Conservation (phyloP, 2,113 vertebrate genomes). For the Plecotus auritus region DNA sequence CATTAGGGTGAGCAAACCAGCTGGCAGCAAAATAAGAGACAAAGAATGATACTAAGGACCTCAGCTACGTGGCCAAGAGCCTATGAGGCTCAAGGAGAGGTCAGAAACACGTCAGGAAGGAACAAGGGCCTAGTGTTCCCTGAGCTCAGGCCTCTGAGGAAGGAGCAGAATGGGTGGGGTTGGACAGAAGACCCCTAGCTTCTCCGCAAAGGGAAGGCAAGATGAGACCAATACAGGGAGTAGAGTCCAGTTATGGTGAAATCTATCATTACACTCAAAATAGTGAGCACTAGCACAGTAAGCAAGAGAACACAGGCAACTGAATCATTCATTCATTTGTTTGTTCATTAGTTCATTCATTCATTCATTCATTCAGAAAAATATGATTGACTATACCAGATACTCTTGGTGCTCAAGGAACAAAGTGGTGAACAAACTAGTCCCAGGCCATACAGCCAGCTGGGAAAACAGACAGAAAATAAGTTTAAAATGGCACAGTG, state of each 20-base stretch:
- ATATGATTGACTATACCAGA: fast-evolving
- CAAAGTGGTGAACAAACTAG: neutral
- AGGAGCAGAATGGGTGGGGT: neutral
- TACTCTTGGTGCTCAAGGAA: neutral
- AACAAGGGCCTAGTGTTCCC: neutral
- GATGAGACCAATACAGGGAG: too few relatives aligned
- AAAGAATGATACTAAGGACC: neutral
- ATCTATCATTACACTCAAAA: neutral
- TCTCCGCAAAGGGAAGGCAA: neutral
- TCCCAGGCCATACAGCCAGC: neutral
- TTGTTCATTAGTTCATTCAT: too few relatives aligned
- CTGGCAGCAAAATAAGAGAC: neutral
- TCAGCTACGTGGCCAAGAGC: neutral
- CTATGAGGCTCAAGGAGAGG: neutral
- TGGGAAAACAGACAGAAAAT: neutral
- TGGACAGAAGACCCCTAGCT: neutral
- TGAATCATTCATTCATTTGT: neutral
- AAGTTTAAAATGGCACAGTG: neutral
- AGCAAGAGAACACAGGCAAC: neutral
- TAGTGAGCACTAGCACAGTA: neutral
- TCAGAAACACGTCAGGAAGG: neutral
- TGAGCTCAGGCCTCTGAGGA: neutral
- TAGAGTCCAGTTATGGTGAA: too few relatives aligned
- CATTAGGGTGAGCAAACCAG: neutral
- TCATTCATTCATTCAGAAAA: neutral